Percentiles rank a stretch among this genome's conserved stretches.
Evolutionary conservation across 2,113 vertebrate species (phyloP).

Genomic region (Barnardius zonarius): DNA sequence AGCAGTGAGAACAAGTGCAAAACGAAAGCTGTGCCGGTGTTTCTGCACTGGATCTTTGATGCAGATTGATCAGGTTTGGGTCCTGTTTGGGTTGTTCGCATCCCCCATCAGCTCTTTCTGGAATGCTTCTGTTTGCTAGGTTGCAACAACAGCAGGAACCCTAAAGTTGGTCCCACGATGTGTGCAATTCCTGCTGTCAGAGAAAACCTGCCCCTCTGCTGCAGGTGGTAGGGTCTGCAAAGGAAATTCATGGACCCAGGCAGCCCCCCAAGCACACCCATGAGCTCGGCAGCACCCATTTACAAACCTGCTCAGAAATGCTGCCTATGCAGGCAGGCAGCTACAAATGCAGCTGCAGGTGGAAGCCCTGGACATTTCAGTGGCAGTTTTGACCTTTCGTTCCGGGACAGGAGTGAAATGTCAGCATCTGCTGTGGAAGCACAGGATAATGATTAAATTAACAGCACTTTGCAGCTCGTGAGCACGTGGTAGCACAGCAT

Average conservation of each 20-base stretch:
- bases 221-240: slow-evolving; percentile 32
- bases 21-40: background rate
- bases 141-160: slow-evolving; percentile 19
- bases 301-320: slow-evolving; percentile 54
- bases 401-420: slow-evolving; percentile 69
- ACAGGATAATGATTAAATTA: slow-evolving; percentile 50
- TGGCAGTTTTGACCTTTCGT: slow-evolving; percentile 70
- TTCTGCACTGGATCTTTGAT: background rate
- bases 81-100: background rate
- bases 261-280: slow-evolving; percentile 11
- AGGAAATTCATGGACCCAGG: slow-evolving; percentile 63
- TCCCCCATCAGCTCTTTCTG: background rate
- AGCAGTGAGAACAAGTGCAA: background rate
- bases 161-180: background rate
- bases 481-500: background rate
- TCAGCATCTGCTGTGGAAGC: slow-evolving; percentile 72
- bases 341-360: slow-evolving; percentile 65
- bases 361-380: slow-evolving; percentile 45
- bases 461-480: background rate
- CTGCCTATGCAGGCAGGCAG: slow-evolving; percentile 22
- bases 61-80: background rate
- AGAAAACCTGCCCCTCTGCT: slow-evolving; percentile 43
- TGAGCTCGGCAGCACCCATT: slow-evolving; percentile 18
- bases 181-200: slow-evolving; percentile 50
- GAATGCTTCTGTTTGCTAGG: background rate